phyloP scores from a whole-genome alignment of 2,888 invertebrate genomes.

The Thyatira batis region DNA sequence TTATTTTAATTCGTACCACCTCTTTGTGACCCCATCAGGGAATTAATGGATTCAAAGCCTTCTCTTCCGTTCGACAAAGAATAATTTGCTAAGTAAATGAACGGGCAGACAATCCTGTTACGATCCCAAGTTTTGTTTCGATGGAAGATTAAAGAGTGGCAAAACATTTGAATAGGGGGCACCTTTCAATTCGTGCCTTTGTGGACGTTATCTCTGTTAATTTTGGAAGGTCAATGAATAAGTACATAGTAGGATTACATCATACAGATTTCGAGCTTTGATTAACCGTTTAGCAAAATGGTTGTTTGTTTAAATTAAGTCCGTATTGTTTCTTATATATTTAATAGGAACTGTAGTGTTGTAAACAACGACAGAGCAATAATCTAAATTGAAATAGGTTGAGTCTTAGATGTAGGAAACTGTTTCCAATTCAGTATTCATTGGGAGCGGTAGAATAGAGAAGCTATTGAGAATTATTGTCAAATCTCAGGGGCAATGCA shows the following conservation, averaged over 20 bases:
- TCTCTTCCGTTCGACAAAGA: conserved; percentile 81
- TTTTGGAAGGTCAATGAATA: conserved; percentile 75
- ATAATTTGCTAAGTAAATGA: conserved; percentile 83
- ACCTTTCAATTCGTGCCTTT: conserved; percentile 70
- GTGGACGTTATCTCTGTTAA: conserved; percentile 75
- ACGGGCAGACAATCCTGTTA: conserved; percentile 80
- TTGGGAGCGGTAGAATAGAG: conserved; percentile 66
- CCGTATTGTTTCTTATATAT: not conserved
- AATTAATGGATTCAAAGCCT: conserved; percentile 82
- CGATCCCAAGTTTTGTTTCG: conserved; percentile 76
- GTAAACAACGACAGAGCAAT: conserved; percentile 44
- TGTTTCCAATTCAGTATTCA: conserved; percentile 73
- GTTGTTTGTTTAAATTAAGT: not conserved
- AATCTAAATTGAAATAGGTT: conserved; percentile 78
- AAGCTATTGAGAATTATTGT: conserved; percentile 76
- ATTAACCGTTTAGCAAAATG: conserved; percentile 38
- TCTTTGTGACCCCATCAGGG: conserved; percentile 79
- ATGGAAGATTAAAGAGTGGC: conserved; percentile 78
- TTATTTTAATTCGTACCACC: conserved; percentile 81
- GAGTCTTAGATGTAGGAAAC: conserved; percentile 55
- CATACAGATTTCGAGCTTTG: conserved; percentile 62
- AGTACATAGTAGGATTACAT: conserved; percentile 66
- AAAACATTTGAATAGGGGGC: conserved; percentile 65
- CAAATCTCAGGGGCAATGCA: conserved; percentile 71
- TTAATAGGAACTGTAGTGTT: conserved; percentile 11